phyloP scores from a whole-genome alignment of 2,888 invertebrate species.

The Tipula vernalis region DNA sequence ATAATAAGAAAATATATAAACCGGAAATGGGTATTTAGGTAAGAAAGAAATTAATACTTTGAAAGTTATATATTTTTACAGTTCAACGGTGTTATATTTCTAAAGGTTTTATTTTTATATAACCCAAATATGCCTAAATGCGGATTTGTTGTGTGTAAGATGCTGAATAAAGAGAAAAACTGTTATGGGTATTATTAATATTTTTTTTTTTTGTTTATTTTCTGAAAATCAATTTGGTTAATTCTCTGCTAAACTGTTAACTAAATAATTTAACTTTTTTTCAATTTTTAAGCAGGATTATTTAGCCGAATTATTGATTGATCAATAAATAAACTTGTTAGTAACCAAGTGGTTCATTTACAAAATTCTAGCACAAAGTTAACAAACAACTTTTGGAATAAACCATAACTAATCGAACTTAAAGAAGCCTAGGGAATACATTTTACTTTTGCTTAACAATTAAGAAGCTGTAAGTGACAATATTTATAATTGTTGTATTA shows the following conservation, averaged over 20 bases:
- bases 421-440: too few relatives aligned
- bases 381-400: too few relatives aligned
- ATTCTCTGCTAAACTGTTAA: neutral
- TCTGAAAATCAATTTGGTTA: neutral
- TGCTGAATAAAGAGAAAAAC: neutral
- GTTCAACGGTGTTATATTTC: neutral
- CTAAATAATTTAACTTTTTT: neutral
- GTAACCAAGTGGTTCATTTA: too few relatives aligned
- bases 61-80: neutral
- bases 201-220: neutral
- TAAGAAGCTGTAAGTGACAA: too few relatives aligned
- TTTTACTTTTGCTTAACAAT: too few relatives aligned
- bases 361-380: too few relatives aligned
- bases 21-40: conserved; percentile 4
- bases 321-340: neutral
- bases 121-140: neutral
- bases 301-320: neutral
- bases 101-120: neutral
- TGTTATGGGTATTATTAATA: neutral
- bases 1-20: neutral
- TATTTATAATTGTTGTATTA: too few relatives aligned
- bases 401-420: too few relatives aligned
- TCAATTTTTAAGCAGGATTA: neutral
- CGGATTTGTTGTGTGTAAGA: neutral
- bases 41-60: neutral